These are phyloP conservation scores for Mesoclemmys tuberculata DNA, from an alignment of 2,113 vertebrate species.

Conservation along the genomic window DNA sequence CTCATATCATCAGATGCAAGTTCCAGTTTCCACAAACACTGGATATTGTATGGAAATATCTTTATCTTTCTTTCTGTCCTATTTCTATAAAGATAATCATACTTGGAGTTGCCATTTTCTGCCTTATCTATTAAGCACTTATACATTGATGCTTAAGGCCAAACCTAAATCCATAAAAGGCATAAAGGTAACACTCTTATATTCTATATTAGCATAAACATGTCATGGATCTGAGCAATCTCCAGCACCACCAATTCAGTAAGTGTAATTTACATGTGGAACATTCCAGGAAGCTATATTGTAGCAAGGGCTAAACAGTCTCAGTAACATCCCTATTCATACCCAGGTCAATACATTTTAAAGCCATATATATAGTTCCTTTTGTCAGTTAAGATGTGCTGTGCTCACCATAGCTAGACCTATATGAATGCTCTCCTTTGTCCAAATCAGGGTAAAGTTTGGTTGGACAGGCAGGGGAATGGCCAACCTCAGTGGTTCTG, in stretches of 20 bases:
- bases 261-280: constrained; percentile 20
- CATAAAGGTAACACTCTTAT: neutral
- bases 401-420: neutral
- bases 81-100: neutral
- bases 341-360: constrained; percentile 23
- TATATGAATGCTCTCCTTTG: neutral
- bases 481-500: neutral
- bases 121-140: neutral
- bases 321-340: constrained; percentile 18
- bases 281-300: constrained; percentile 44
- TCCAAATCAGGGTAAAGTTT: neutral
- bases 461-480: neutral
- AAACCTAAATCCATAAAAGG: neutral
- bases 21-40: neutral
- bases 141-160: neutral
- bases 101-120: neutral
- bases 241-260: neutral
- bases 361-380: constrained; percentile 34
- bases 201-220: neutral
- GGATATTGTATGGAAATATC: neutral
- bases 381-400: neutral
- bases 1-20: neutral
- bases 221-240: neutral
- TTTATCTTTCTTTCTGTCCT: neutral
- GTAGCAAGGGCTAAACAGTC: constrained; percentile 28